These are phyloP conservation scores for Onychomys torridus DNA, from an alignment of 2,797 vertebrate genomes.

Conservation along the genomic window DNA sequence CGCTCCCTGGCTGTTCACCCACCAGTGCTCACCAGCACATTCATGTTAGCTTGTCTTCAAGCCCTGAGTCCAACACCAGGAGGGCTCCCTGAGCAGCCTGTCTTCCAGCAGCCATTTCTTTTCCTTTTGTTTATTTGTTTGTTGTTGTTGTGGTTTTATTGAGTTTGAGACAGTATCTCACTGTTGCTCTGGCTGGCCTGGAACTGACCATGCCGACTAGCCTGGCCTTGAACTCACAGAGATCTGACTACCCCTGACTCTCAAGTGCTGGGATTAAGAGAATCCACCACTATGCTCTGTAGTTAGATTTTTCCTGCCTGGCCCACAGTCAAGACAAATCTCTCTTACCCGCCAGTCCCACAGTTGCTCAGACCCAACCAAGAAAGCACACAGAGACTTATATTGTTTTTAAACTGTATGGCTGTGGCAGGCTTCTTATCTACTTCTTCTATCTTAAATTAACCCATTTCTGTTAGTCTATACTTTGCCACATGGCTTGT, in stretches of 20 bases:
- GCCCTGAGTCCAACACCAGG: too few relatives aligned
- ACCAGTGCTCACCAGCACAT: background rate
- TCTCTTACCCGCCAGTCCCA: too few relatives aligned
- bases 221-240: background rate
- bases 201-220: background rate
- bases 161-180: background rate
- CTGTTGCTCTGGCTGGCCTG: background rate
- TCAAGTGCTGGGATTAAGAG: background rate
- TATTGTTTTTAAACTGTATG: too few relatives aligned
- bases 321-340: too few relatives aligned
- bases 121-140: too few relatives aligned
- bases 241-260: background rate
- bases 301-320: too few relatives aligned
- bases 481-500: too few relatives aligned
- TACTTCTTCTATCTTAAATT: too few relatives aligned
- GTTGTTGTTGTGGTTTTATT: background rate
- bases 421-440: too few relatives aligned
- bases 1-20: background rate
- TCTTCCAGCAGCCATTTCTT: background rate
- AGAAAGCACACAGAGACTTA: too few relatives aligned
- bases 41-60: background rate
- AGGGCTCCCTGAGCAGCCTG: background rate
- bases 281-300: background rate
- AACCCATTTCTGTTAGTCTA: too few relatives aligned
- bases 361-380: too few relatives aligned